phyloP scores from a whole-genome alignment of 2,888 invertebrate species.

The Caenorhabditis sp. region DNA sequence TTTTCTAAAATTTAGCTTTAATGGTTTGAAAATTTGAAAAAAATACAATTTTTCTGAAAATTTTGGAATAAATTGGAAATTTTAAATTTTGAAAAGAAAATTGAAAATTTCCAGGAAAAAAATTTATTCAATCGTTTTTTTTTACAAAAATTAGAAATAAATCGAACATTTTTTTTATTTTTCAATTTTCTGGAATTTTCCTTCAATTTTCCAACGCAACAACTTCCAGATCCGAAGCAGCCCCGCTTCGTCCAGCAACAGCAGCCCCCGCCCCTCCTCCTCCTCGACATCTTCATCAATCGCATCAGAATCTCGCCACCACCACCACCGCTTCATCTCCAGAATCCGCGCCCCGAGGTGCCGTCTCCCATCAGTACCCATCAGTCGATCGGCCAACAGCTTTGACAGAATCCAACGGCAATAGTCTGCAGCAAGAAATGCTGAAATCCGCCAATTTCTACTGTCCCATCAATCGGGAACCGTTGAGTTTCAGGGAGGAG shows the following conservation, averaged over 20 bases:
- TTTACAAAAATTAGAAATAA: too few relatives aligned
- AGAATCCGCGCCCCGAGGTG: neutral
- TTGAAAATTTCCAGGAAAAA: too few relatives aligned
- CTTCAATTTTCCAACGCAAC: too few relatives aligned
- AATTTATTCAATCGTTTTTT: too few relatives aligned
- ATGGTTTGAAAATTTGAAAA: too few relatives aligned
- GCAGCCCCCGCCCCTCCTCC: neutral
- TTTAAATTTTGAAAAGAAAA: too few relatives aligned
- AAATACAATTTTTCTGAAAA: neutral
- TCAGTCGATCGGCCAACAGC: neutral
- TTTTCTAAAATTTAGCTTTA: neutral
- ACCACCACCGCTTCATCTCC: neutral
- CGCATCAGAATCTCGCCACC: neutral
- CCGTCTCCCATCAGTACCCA: neutral
- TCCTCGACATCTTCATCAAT: neutral
- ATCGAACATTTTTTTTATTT: too few relatives aligned
- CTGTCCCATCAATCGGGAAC: conserved; percentile 50
- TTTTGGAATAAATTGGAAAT: too few relatives aligned
- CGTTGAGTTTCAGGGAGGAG: conserved; percentile 33
- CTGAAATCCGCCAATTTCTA: conserved; percentile 37
- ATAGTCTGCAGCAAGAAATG: conserved; percentile 26
- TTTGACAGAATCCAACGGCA: neutral
- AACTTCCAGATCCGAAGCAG: too few relatives aligned
- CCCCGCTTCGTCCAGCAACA: neutral
- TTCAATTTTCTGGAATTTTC: too few relatives aligned